Percentiles rank a stretch among this genome's conserved stretches.
Evolutionary conservation across 2,113 vertebrate genomes (phyloP).

Genomic region (Macroglossus sobrinus): DNA sequence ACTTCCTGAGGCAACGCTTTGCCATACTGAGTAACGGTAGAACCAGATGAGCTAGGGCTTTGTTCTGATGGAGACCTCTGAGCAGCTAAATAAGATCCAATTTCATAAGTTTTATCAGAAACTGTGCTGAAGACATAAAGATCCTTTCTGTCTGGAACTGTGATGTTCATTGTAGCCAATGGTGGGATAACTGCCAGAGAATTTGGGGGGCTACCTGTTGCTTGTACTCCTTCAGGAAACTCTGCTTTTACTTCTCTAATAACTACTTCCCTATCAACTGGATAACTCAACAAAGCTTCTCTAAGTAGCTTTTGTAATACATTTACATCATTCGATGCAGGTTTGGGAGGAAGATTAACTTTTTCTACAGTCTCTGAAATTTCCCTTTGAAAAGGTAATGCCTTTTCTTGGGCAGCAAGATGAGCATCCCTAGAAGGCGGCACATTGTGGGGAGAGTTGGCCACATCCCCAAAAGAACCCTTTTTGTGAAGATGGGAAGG

Average conservation of each 20-base stretch:
- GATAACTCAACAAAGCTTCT: slow-evolving; percentile 27
- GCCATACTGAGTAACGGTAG: neutral
- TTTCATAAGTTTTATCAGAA: neutral
- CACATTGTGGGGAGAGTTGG: neutral
- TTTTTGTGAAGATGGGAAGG: neutral
- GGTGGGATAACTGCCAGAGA: neutral
- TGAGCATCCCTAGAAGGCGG: neutral
- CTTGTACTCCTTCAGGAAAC: neutral
- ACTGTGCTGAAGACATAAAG: neutral
- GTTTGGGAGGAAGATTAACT: slow-evolving; percentile 37
- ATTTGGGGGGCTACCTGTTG: neutral
- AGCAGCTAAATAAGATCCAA: neutral
- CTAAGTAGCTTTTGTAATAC: slow-evolving; percentile 32
- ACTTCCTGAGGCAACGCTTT: slow-evolving; percentile 62
- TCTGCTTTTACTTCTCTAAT: neutral
- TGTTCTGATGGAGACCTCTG: neutral
- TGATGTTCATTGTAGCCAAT: neutral
- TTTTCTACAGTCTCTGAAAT: slow-evolving; percentile 67
- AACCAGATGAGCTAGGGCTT: neutral
- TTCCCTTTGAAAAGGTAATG: slow-evolving; percentile 18
- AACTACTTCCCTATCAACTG: neutral
- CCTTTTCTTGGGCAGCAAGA: neutral
- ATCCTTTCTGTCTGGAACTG: neutral
- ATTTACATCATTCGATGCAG: neutral
- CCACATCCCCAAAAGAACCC: neutral